Percentiles rank a stretch among this genome's conserved stretches.
Evolutionary conservation across 2,888 invertebrate genomes (phyloP).

Genomic region (Thalpophila matura): DNA sequence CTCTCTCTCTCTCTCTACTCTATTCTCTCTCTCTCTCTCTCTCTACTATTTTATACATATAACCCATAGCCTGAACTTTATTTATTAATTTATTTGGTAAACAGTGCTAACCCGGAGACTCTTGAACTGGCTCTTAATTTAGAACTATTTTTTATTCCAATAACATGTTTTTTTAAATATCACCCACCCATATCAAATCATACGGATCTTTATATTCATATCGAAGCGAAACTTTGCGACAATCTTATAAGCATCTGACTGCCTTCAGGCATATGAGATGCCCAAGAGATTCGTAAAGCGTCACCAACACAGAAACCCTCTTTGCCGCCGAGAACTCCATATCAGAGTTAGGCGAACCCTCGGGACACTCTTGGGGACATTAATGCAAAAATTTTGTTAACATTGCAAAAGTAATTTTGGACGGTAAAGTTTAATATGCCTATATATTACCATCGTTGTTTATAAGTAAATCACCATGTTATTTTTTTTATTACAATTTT

Average conservation of each 20-base stretch:
- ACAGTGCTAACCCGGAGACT: too few relatives aligned
- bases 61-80: too few relatives aligned
- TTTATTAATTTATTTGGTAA: too few relatives aligned
- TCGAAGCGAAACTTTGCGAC: slow-evolving; percentile 6
- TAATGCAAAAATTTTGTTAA: slow-evolving; percentile 31
- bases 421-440: background rate
- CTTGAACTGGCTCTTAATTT: too few relatives aligned
- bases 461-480: background rate
- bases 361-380: slow-evolving; percentile 26
- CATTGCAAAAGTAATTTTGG: slow-evolving; percentile 20
- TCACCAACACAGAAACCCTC: slow-evolving; percentile 57
- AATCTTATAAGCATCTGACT: slow-evolving; percentile 9
- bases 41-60: too few relatives aligned
- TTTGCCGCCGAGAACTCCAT: slow-evolving; percentile 40
- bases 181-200: slow-evolving; percentile 1
- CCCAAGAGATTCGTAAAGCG: slow-evolving; percentile 49
- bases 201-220: slow-evolving; percentile 2
- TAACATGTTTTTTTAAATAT: too few relatives aligned
- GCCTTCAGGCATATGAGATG: slow-evolving; percentile 32
- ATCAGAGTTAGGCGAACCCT: slow-evolving; percentile 29
- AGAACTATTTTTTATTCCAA: too few relatives aligned
- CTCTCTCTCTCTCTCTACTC: too few relatives aligned
- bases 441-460: background rate
- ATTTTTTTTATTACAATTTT: too few relatives aligned
- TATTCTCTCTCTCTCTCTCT: too few relatives aligned